These are phyloP conservation scores for Leptopilina boulardi DNA, from an alignment of 1,140 invertebrate species.

Conservation along the genomic window DNA sequence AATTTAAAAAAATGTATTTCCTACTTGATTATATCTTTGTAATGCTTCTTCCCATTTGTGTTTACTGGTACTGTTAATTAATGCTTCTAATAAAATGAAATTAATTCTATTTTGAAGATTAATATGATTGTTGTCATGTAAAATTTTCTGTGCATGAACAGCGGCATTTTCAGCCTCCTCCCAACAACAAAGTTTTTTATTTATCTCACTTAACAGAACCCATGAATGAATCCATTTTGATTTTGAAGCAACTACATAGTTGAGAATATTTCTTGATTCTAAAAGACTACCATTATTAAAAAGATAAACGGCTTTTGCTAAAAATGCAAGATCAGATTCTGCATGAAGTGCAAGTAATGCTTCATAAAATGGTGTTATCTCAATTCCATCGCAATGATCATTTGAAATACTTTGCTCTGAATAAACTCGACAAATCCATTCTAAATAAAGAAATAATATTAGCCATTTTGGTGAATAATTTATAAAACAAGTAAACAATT, in stretches of 20 bases:
- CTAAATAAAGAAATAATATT: conserved; percentile 56
- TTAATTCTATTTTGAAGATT: conserved; percentile 58
- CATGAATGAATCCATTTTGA: conserved; percentile 70
- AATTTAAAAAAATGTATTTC: conserved; percentile 35
- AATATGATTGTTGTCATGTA: conserved; percentile 54
- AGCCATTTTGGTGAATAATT: conserved; percentile 28
- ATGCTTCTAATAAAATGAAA: conserved; percentile 64
- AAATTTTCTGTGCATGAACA: conserved; percentile 67
- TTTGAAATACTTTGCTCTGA: conserved; percentile 73
- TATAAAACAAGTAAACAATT: conserved; percentile 18
- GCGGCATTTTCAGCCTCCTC: conserved; percentile 77
- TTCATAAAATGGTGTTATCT: conserved; percentile 75
- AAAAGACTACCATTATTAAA: conserved; percentile 76
- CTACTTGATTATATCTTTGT: conserved; percentile 67
- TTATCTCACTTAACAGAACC: conserved; percentile 75
- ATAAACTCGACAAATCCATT: conserved; percentile 81
- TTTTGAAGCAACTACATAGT: conserved; percentile 63
- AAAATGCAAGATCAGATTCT: conserved; percentile 78
- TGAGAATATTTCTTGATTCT: conserved; percentile 76
- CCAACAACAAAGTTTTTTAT: conserved; percentile 78
- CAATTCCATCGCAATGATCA: conserved; percentile 65
- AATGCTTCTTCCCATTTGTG: conserved; percentile 76
- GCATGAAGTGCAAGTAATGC: conserved; percentile 74
- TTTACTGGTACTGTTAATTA: conserved; percentile 71
- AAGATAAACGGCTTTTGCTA: conserved; percentile 79